Evolutionary conservation across 2,113 vertebrate species (phyloP), one percentile per base, ranked within the genome.

Genomic region (Eulemur macaco): DNA sequence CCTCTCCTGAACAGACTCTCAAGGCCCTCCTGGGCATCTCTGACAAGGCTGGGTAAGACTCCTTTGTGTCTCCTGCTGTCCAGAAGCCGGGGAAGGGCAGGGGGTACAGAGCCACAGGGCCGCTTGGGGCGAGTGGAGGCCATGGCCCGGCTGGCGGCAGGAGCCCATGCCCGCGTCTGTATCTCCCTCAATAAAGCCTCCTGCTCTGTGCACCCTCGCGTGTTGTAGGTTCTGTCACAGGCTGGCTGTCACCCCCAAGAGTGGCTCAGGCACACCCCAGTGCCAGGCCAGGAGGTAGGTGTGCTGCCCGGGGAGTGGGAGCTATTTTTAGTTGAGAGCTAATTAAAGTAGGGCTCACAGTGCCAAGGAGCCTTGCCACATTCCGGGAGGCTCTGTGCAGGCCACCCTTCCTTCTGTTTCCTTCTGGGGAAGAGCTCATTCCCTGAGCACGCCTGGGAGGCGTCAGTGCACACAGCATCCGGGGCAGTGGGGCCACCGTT

Each of bases 111-210:
- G 71, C 9, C 39, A 1, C 4, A 7, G 63, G 73, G 80, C 29
- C 21, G 6, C 0, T 2, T 50, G 87, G 86, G 73, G 31, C 27
- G n/a, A 5, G 1, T 1, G 77, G 69, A 66, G 86, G 80, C 56
- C 2, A 6, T 0, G 68, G 27, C 52, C 47, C 58, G 54, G 78
- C 18, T 31, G 92, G 23, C 0, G 31, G 50, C 64, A 15, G 52
- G 66, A 71, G 81, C 54, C 82, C 34, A 86, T 17, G 58, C 83
- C 84, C 27, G 91, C 84, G 94, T 96, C 96, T 98, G 97, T 98
- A 97, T 96, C 94, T 97, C 96, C 96, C 94, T 98, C 97, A 98
- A 98, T 97, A 98, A 98, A 98, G 77, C 84, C 86, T 91, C 97
- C 69, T 42, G 74, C 89, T 81, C 94, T 85, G 76, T 76, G 76